phyloP scores from a whole-genome alignment of 2,113 vertebrate species.

The Entosphenus tridentatus region DNA sequence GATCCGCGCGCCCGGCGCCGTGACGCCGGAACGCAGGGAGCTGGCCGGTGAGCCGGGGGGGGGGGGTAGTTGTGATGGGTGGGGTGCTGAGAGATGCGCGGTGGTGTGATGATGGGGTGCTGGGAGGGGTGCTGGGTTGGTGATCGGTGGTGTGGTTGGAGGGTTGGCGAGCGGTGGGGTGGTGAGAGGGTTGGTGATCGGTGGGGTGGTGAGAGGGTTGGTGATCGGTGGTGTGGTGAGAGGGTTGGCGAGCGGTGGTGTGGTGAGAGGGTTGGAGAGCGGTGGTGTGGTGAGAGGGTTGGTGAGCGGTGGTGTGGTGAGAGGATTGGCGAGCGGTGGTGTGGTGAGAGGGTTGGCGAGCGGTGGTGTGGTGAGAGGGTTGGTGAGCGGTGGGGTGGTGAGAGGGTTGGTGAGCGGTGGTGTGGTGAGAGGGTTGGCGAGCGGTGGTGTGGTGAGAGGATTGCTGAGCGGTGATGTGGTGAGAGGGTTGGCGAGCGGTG shows the following conservation, averaged over 20 bases:
- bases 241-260: background rate
- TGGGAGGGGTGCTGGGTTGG: background rate
- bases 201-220: background rate
- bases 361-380: background rate
- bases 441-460: background rate
- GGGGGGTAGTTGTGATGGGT: background rate
- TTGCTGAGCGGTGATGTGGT: background rate
- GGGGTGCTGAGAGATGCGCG: background rate
- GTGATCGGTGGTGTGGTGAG: background rate
- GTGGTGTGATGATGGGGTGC: background rate
- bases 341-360: background rate
- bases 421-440: background rate
- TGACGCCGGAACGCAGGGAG: constrained; percentile 67
- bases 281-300: background rate
- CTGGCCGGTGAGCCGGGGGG: constrained; percentile 43
- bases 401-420: background rate
- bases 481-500: background rate
- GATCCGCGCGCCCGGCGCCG: constrained; percentile 77
- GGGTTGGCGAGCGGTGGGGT: background rate
- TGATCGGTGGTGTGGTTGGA: background rate
- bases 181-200: background rate
- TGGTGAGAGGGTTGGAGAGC: background rate
- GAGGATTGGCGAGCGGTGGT: background rate
- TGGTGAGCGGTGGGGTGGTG: background rate
- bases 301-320: background rate